These are phyloP conservation scores for Aphis craccivora DNA, from an alignment of 1,140 invertebrate genomes.

Conservation along the genomic window DNA sequence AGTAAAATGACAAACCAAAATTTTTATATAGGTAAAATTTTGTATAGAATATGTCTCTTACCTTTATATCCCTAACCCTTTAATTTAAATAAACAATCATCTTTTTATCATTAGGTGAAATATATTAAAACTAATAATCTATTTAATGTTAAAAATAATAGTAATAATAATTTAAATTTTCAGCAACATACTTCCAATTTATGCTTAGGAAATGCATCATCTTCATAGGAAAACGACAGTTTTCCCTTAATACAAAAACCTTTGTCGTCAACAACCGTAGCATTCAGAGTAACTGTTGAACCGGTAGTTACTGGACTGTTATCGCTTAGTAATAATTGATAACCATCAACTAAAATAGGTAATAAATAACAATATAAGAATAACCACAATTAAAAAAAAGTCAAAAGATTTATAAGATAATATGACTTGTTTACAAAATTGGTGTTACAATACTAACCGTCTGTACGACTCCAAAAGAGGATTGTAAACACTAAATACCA, in stretches of 20 bases:
- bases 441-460: not conserved
- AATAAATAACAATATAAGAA: not conserved
- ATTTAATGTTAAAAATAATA: not conserved
- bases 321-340: not conserved
- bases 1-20: too few relatives aligned
- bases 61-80: too few relatives aligned
- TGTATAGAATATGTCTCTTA: too few relatives aligned
- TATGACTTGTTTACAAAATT: not conserved
- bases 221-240: not conserved
- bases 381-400: not conserved
- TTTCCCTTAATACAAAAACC: not conserved
- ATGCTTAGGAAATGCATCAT: conserved; percentile 29
- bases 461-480: not conserved
- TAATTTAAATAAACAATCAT: too few relatives aligned
- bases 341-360: not conserved
- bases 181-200: not conserved
- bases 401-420: too few relatives aligned
- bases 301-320: conserved; percentile 41
- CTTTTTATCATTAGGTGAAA: too few relatives aligned
- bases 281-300: conserved; percentile 18
- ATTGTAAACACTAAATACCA: not conserved
- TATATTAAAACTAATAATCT: not conserved
- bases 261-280: not conserved
- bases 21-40: too few relatives aligned
- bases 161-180: not conserved